phyloP scores from a whole-genome alignment of 1,140 invertebrate species.

The Pteromalus puparum region DNA sequence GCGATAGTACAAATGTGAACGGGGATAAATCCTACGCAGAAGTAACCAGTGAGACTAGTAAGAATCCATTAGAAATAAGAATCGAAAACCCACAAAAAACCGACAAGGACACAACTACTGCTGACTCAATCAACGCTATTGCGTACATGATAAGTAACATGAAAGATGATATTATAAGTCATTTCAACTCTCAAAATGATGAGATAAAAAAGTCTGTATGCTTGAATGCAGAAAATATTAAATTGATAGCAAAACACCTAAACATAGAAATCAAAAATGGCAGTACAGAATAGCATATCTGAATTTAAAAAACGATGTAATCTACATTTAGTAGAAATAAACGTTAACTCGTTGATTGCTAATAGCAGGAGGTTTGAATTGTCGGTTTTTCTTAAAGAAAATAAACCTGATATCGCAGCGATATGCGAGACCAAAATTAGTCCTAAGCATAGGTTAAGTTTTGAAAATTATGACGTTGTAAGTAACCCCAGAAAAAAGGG shows the following conservation, averaged over 20 bases:
- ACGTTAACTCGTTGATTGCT: background rate
- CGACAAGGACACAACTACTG: too few relatives aligned
- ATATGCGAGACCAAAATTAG: conserved; percentile 10
- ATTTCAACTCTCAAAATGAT: background rate
- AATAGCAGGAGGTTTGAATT: background rate
- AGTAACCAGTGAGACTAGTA: too few relatives aligned
- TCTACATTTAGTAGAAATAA: background rate
- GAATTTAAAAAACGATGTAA: background rate
- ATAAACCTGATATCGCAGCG: background rate
- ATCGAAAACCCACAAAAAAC: too few relatives aligned
- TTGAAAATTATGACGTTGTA: background rate
- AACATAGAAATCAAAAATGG: background rate
- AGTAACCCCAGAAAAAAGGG: background rate
- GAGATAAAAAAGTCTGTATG: background rate
- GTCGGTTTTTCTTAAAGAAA: background rate
- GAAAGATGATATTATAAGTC: too few relatives aligned
- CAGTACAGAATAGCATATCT: background rate
- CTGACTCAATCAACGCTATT: too few relatives aligned
- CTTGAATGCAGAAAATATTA: background rate
- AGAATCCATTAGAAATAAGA: too few relatives aligned
- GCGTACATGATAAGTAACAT: too few relatives aligned
- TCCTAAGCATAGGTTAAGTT: background rate
- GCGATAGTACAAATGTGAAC: too few relatives aligned
- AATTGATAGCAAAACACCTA: background rate
- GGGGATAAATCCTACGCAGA: too few relatives aligned